A percentile compares a stretch with the other conserved stretches of the same genome.
Conservation (phyloP, 2,888 invertebrate genomes). For the Cephus spinipes region DNA sequence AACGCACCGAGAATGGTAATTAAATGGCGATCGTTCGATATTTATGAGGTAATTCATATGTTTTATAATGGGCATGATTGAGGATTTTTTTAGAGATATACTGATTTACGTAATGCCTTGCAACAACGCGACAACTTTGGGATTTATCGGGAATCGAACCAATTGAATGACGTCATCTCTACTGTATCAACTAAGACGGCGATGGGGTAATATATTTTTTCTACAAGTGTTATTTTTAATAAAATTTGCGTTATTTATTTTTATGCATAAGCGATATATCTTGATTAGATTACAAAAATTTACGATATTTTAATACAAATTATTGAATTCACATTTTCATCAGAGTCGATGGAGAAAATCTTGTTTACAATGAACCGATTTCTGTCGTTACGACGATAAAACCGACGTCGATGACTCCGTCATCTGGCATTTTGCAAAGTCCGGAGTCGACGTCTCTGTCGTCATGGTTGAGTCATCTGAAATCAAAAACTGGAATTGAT, state of each 20-base stretch:
- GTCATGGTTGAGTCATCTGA: slow-evolving; percentile 44
- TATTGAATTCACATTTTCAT: neutral
- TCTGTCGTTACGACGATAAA: neutral
- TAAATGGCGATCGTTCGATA: neutral
- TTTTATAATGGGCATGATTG: neutral
- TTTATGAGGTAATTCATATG: no score
- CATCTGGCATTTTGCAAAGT: neutral
- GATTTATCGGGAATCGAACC: neutral
- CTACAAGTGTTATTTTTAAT: neutral
- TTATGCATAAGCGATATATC: neutral
- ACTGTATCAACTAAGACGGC: neutral
- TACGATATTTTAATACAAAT: neutral
- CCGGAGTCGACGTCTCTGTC: slow-evolving; percentile 23
- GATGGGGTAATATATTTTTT: neutral
- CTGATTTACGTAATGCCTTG: neutral
- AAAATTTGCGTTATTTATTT: neutral
- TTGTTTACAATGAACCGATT: neutral
- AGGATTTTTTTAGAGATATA: neutral
- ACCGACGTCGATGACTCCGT: neutral
- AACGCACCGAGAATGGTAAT: neutral
- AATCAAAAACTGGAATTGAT: slow-evolving; percentile 41
- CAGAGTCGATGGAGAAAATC: neutral
- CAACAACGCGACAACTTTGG: neutral
- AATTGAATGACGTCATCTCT: neutral
- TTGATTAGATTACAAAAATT: neutral